A percentile compares a stretch with the other conserved stretches of the same genome.
Evolutionary conservation across 2,797 vertebrate species (phyloP).

Genomic region (Botia kubotai): DNA sequence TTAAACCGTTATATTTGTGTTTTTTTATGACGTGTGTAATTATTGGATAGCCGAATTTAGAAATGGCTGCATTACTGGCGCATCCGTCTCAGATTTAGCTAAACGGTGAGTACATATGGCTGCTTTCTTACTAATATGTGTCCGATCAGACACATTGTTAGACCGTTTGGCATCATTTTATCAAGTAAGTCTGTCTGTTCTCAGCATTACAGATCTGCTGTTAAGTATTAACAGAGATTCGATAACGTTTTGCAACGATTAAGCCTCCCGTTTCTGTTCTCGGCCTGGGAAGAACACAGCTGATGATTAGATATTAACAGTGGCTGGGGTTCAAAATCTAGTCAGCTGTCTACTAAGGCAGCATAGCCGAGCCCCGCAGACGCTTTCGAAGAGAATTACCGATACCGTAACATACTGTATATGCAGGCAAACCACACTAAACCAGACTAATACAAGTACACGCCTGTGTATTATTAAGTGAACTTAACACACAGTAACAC

Average conservation of each 20-base stretch:
- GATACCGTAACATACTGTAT: no score
- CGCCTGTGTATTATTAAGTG: not conserved
- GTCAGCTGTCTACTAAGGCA: not conserved
- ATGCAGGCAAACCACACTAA: not conserved
- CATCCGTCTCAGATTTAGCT: constrained; percentile 22
- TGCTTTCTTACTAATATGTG: not conserved
- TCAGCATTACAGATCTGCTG: not conserved
- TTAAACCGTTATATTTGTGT: not conserved
- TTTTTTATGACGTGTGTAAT: not conserved
- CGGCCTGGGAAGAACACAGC: constrained; percentile 33
- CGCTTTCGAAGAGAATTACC: no score
- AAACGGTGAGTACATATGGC: constrained; percentile 29
- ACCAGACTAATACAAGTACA: no score
- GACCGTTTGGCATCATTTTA: not conserved
- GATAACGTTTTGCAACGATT: not conserved
- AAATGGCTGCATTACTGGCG: constrained; percentile 2
- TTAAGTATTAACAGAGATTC: not conserved
- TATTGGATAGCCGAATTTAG: not conserved
- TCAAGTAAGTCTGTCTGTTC: not conserved
- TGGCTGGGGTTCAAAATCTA: not conserved
- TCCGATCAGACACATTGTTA: not conserved
- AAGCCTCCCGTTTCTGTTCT: not conserved
- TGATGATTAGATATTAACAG: not conserved
- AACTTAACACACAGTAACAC: not conserved
- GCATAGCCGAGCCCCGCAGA: not conserved